Conservation (phyloP, 2,113 vertebrate species). For the Pygoscelis adeliae region DNA sequence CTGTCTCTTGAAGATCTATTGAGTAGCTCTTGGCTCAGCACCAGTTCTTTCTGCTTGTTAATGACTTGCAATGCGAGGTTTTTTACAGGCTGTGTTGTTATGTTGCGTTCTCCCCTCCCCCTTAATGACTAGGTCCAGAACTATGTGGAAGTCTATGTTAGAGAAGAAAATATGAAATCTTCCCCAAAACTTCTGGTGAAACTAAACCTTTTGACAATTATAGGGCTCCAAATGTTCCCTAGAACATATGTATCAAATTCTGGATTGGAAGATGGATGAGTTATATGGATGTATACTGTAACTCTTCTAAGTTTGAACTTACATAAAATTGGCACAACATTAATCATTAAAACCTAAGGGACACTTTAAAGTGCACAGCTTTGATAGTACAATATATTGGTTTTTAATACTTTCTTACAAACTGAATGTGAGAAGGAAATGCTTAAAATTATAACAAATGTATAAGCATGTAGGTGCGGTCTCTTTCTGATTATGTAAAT, state of each 20-base stretch:
- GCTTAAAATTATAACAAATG: background rate
- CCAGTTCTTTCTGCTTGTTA: background rate
- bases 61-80: background rate
- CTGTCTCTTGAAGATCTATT: background rate
- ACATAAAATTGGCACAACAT: background rate
- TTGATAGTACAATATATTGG: background rate
- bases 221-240: background rate
- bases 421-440: conserved; percentile 6
- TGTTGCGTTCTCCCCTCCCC: background rate
- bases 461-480: background rate
- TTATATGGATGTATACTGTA: background rate
- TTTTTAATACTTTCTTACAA: background rate
- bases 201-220: background rate
- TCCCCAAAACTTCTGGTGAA: background rate
- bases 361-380: background rate
- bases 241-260: background rate
- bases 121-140: background rate
- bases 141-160: background rate
- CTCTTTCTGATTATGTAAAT: conserved; percentile 33
- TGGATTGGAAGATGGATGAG: background rate
- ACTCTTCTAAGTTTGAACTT: background rate
- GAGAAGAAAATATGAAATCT: background rate
- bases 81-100: background rate
- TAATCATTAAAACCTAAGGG: background rate
- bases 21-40: background rate